Evolutionary conservation across 2,113 vertebrate species (phyloP), one percentile per base, ranked within the genome.

Genomic region (Falco punctatus): DNA sequence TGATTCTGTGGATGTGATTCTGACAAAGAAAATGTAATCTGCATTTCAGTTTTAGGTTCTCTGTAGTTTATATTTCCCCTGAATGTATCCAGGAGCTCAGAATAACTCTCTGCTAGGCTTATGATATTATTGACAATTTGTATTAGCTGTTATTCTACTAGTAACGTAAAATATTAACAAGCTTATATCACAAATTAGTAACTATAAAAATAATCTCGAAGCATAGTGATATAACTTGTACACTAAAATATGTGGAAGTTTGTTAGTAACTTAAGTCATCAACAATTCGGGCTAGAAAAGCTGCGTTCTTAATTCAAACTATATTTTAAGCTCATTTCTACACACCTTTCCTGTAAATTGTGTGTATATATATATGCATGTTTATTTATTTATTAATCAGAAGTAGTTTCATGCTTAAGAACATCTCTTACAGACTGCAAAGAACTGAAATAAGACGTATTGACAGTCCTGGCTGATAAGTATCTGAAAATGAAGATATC

Each of bases 41-140:
- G 38, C 92, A 73, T 82, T 94, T 95, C 73, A 55, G 58, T 69
- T 96, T 93, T 90, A 58, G 61, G 30, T 48, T 95, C 19, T 74
- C 65, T 79, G 38, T 69, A 59, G 32, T 84, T 95, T 91, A 15
- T 91, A 52, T 96, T 92, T 97, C 27, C 55, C 61, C 13, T 70
- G 91, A 82, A 74, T 64, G 5, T 66, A 30, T 90, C 12, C 26
- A 86, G 74, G 86, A 82, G 74, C 52, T 92, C 28, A 93, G 67
- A 23, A 55, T 83, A 79, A 71, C 44, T 86, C 80, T 32, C 30
- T 85, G 0, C 38, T 38, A 22, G 40, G 59, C 42, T 74, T 51
- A 26, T 3, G 3, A 33, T 86, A n/a, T 51, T 88, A 32, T 44
- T 55, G 81, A 28, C 18, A 55, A 32, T 81, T 84, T 51, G 3